Evolutionary conservation across 2,888 invertebrate species (phyloP).

Genomic region (Neocrepidodera transversa): DNA sequence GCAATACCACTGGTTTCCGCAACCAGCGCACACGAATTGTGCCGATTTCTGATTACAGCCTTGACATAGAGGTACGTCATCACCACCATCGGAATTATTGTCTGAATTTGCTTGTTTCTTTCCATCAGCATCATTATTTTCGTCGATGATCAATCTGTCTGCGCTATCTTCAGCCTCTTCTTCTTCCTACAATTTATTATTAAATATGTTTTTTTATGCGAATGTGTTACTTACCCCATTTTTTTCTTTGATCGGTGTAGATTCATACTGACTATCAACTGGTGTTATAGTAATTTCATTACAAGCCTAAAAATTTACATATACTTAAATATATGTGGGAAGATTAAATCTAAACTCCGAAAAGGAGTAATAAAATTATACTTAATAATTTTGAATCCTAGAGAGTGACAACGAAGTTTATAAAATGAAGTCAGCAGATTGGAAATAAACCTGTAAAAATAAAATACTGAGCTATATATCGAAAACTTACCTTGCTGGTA

Average conservation of each 20-base stretch:
- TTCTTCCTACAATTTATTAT: conserved; percentile 50
- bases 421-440: too few species aligned
- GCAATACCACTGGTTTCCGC: conserved; percentile 94
- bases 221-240: conserved; percentile 32
- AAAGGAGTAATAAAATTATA: too few species aligned
- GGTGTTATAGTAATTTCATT: conserved; percentile 71
- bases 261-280: conserved; percentile 58
- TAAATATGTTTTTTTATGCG: too few species aligned
- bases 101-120: conserved; percentile 48
- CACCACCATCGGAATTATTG: conserved; percentile 59
- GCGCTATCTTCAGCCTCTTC: conserved; percentile 71
- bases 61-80: conserved; percentile 79
- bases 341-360: too few species aligned
- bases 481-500: conserved; percentile 55
- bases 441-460: too few species aligned
- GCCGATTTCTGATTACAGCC: conserved; percentile 83
- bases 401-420: too few species aligned
- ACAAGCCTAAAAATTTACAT: conserved; percentile 59
- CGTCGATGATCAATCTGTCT: conserved; percentile 68
- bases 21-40: conserved; percentile 88
- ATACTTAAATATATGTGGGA: too few species aligned
- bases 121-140: conserved; percentile 62
- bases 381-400: too few species aligned
- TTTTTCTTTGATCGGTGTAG: conserved; percentile 36
- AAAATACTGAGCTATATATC: too few species aligned